These are phyloP conservation scores for Sardina pilchardus DNA, from an alignment of 2,113 vertebrate genomes.

Conservation along the genomic window DNA sequence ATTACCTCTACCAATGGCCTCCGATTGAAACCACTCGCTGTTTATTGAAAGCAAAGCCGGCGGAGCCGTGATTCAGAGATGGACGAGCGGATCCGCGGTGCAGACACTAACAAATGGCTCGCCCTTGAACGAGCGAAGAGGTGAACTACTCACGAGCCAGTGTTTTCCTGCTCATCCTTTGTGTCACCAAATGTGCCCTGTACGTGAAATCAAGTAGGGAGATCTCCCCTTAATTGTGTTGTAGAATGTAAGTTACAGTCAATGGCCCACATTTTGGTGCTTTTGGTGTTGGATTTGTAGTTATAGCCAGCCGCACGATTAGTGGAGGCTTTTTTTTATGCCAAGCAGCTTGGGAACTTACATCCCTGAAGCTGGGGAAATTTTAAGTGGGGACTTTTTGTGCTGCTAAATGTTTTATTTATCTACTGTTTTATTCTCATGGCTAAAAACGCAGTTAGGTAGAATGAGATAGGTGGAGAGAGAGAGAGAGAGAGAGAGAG, in stretches of 20 bases:
- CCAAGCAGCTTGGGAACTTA: constrained; percentile 43
- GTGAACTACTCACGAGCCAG: not conserved
- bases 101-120: not conserved
- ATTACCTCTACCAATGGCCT: not conserved
- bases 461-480: not conserved
- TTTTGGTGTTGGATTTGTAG: constrained; percentile 46
- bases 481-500: not conserved
- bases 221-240: constrained; percentile 45
- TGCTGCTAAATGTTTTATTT: constrained; percentile 45
- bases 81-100: not conserved
- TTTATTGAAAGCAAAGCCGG: not conserved
- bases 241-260: constrained; percentile 38
- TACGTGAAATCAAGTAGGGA: constrained; percentile 13
- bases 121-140: not conserved
- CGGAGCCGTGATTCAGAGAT: not conserved
- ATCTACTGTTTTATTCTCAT: constrained; percentile 25
- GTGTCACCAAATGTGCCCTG: constrained; percentile 14
- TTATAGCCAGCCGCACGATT: constrained; percentile 39
- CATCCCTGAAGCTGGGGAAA: constrained; percentile 20
- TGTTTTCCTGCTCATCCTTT: constrained; percentile 20
- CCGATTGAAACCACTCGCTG: not conserved
- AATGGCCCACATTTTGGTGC: constrained; percentile 16
- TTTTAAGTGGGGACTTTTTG: constrained; percentile 40
- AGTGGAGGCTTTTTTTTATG: constrained; percentile 48
- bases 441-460: constrained; percentile 40